Percentiles rank a stretch among this genome's conserved stretches.
Conservation (phyloP, 2,113 vertebrate species). For the Maccullochella peelii region DNA sequence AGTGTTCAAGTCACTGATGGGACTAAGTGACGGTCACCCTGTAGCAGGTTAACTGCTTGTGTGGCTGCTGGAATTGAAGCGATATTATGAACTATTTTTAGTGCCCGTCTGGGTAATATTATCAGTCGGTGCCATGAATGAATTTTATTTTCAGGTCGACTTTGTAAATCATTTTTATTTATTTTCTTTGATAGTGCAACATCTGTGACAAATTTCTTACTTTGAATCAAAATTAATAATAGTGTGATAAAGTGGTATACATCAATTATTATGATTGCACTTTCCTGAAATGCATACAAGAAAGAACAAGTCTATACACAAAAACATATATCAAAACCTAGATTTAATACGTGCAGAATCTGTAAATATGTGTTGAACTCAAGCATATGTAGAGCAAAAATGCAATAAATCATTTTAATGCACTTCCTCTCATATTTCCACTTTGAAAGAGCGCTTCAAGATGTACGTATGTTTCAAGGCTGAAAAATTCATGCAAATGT, state of each 20-base stretch:
- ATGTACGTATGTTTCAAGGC: not conserved
- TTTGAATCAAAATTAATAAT: not conserved
- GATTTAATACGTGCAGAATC: not conserved
- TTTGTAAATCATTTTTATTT: no score
- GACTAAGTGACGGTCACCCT: no score
- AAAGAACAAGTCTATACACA: not conserved
- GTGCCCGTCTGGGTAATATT: no score
- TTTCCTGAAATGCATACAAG: not conserved
- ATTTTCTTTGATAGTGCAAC: not conserved
- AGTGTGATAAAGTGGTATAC: not conserved
- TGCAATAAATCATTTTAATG: not conserved
- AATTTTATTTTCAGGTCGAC: no score
- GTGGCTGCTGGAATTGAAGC: no score
- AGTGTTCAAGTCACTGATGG: no score
- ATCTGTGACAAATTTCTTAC: no score
- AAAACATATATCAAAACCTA: not conserved
- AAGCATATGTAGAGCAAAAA: not conserved
- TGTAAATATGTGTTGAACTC: not conserved
- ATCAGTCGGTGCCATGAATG: no score
- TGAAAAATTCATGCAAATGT: conserved; percentile 32
- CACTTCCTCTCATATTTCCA: not conserved
- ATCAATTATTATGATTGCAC: not conserved
- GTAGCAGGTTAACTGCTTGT: no score
- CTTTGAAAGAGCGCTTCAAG: conserved; percentile 7
- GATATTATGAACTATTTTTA: no score